Conservation (phyloP, 1,140 invertebrate genomes). For the Leptopilina boulardi region DNA sequence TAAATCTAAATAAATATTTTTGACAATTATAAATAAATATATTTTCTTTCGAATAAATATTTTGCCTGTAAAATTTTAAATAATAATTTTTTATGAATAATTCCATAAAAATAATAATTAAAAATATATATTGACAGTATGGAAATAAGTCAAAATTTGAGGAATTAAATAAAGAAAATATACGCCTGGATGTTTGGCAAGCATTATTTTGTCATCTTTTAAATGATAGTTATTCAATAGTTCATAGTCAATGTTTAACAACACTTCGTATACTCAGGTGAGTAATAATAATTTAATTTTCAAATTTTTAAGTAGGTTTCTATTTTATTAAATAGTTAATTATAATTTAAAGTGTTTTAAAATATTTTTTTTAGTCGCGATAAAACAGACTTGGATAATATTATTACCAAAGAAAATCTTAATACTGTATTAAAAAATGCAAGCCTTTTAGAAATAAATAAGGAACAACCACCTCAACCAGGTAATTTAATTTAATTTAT, state of each 20-base stretch:
- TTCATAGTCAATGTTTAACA: conserved; percentile 75
- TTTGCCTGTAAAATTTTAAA: too few relatives aligned
- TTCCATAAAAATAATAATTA: neutral
- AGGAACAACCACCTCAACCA: conserved; percentile 55
- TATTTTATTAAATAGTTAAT: conserved; percentile 46
- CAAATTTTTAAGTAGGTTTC: conserved; percentile 38
- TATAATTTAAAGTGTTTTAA: conserved; percentile 7
- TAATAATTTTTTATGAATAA: too few relatives aligned
- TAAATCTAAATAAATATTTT: too few relatives aligned
- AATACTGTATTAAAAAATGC: conserved; percentile 81
- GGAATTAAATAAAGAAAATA: conserved; percentile 73
- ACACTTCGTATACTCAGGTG: conserved; percentile 78
- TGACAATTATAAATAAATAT: too few relatives aligned
- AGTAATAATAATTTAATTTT: conserved; percentile 46
- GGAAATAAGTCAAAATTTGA: conserved; percentile 74
- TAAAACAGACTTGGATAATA: conserved; percentile 82
- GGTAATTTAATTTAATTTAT: conserved; percentile 51
- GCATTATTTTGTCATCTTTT: conserved; percentile 75
- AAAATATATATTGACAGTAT: conserved; percentile 66
- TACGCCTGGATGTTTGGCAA: conserved; percentile 76
- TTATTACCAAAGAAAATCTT: conserved; percentile 83
- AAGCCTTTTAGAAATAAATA: conserved; percentile 74
- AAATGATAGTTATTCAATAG: conserved; percentile 62
- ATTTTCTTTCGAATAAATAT: neutral
- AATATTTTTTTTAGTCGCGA: conserved; percentile 81